A percentile compares a stretch with the other conserved stretches of the same genome.
phyloP scores from a whole-genome alignment of 2,113 vertebrate species.

The Rhabdomys dilectus region DNA sequence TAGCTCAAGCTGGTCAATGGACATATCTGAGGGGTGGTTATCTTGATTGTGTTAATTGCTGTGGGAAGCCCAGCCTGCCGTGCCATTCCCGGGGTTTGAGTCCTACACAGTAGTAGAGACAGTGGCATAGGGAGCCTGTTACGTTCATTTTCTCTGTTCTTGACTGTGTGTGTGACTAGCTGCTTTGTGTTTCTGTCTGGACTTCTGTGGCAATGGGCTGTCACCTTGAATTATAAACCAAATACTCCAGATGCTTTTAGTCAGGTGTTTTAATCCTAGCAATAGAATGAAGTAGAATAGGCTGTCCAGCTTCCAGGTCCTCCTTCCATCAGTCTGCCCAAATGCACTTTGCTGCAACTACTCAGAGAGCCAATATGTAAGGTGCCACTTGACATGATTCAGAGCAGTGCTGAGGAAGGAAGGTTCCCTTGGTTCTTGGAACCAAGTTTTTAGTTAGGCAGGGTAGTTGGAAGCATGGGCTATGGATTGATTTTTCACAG shows the following conservation, averaged over 20 bases:
- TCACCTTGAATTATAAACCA: background rate
- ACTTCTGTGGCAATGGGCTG: background rate
- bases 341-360: background rate
- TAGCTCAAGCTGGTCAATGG: background rate
- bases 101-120: background rate
- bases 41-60: background rate
- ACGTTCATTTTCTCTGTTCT: background rate
- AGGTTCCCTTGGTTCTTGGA: background rate
- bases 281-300: background rate
- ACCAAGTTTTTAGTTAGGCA: background rate
- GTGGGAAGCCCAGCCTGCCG: background rate
- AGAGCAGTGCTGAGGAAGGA: background rate
- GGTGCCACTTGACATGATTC: background rate
- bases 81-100: background rate
- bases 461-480: background rate
- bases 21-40: too few relatives aligned
- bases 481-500: constrained; percentile 1
- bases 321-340: background rate
- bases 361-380: background rate
- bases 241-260: background rate
- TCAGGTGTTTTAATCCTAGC: background rate
- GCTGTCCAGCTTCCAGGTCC: background rate
- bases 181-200: background rate
- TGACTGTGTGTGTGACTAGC: background rate
- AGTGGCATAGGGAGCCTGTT: background rate